Percentiles rank a stretch among this genome's conserved stretches.
phyloP scores from a whole-genome alignment of 2,797 vertebrate species.

The Alca torda region DNA sequence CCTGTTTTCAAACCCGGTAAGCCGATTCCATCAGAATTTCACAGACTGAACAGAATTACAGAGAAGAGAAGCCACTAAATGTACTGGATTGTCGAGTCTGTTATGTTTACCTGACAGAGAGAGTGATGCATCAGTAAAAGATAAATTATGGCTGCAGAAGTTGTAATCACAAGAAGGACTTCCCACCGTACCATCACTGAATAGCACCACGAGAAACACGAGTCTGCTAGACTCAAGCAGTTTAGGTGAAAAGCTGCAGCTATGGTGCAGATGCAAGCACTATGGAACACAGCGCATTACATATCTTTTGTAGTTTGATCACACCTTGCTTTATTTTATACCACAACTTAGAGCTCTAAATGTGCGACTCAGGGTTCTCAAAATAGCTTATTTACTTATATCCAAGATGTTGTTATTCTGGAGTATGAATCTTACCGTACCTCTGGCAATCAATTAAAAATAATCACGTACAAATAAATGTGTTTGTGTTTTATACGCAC shows the following conservation, averaged over 20 bases:
- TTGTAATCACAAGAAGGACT: neutral
- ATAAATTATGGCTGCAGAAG: neutral
- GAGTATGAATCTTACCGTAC: neutral
- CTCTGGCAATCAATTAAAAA: neutral
- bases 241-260: accelerated
- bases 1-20: neutral
- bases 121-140: neutral
- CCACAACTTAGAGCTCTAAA: neutral
- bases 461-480: accelerated
- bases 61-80: neutral
- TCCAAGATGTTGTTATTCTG: neutral
- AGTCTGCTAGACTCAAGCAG: neutral
- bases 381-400: neutral
- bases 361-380: neutral
- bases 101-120: neutral
- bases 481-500: neutral
- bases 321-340: neutral
- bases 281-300: accelerated
- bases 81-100: neutral
- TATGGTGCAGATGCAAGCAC: neutral
- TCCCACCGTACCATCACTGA: neutral
- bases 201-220: accelerated
- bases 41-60: neutral
- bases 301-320: neutral
- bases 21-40: neutral